Conservation (phyloP, 2,797 vertebrate species). For the Balearica regulorum region DNA sequence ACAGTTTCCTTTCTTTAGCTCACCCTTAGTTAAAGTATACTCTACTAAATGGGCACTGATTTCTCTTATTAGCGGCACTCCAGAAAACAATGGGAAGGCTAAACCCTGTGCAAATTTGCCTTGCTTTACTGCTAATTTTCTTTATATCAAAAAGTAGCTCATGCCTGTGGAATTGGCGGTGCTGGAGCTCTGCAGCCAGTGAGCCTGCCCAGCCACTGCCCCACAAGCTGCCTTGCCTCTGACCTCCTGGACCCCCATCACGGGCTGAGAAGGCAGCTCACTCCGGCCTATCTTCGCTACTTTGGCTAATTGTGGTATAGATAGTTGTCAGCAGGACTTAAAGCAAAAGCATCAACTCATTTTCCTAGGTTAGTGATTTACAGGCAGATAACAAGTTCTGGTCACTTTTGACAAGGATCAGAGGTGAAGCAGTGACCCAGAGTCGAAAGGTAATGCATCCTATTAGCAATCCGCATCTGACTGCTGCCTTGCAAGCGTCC, state of each 20-base stretch:
- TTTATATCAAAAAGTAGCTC: neutral
- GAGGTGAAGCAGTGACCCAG: constrained; percentile 19
- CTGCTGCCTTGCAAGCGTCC: neutral
- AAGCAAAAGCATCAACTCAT: neutral
- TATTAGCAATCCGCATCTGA: neutral
- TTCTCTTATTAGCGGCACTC: neutral
- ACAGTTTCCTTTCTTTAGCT: neutral
- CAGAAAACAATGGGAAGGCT: neutral
- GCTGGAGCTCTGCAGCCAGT: neutral
- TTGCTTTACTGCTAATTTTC: neutral
- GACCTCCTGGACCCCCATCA: neutral
- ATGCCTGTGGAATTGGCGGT: neutral
- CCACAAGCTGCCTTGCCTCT: neutral
- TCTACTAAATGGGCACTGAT: neutral
- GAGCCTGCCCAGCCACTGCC: neutral
- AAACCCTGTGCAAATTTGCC: neutral
- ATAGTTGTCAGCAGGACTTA: neutral
- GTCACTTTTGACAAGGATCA: neutral
- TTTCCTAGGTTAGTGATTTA: neutral
- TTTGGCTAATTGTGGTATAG: neutral
- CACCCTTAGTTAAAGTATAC: neutral
- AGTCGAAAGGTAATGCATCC: neutral
- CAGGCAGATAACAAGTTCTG: neutral
- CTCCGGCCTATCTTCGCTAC: neutral
- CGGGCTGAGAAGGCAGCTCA: neutral